Percentiles rank a stretch among this genome's conserved stretches.
Conservation (phyloP, 2,888 invertebrate species). For the Rapana venosa region DNA sequence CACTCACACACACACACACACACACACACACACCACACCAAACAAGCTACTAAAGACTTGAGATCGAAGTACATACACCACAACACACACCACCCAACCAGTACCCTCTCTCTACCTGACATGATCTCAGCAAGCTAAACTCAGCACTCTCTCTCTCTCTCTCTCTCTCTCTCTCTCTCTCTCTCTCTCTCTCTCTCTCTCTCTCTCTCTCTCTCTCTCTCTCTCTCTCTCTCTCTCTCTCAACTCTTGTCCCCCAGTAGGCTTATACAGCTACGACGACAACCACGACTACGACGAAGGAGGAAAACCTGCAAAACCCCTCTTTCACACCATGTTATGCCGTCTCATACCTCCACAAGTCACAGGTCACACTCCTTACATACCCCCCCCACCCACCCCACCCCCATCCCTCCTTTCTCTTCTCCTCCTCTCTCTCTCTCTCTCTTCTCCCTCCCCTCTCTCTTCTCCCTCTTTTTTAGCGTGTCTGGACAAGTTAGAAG, state of each 20-base stretch:
- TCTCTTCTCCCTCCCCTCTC: not conserved
- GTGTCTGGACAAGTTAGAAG: slow-evolving; percentile 10
- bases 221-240: not conserved
- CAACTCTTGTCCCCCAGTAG: no score
- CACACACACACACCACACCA: no score
- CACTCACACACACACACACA: no score
- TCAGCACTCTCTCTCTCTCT: not conserved
- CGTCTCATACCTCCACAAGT: not conserved
- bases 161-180: not conserved
- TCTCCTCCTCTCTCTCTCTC: not conserved
- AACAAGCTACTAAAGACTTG: no score
- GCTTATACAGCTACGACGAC: no score
- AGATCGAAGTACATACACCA: no score
- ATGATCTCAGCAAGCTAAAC: not conserved
- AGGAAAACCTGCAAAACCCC: no score
- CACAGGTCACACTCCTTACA: not conserved
- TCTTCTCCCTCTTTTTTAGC: not conserved
- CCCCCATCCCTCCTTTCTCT: no score
- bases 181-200: slow-evolving; percentile 1
- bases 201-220: not conserved
- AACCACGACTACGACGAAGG: no score
- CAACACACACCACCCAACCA: no score
- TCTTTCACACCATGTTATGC: not conserved
- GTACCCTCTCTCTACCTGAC: no score
- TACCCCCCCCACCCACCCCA: not conserved